Evolutionary conservation across 2,888 invertebrate species (phyloP).

Genomic region (Polyploca ridens): DNA sequence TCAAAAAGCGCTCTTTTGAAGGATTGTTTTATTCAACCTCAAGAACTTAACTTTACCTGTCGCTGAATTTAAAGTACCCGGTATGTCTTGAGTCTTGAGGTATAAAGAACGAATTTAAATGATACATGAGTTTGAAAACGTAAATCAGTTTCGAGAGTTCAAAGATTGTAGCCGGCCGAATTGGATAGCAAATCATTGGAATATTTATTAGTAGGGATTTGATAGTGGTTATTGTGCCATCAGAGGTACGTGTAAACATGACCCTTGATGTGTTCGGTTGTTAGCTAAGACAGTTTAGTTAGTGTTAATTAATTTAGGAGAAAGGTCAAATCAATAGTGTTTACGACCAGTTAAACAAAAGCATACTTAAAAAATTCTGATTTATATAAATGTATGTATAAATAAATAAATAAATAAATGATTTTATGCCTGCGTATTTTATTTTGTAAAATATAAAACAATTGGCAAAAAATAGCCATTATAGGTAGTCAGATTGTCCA

Average conservation of each 20-base stretch:
- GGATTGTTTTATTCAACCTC: conserved; percentile 63
- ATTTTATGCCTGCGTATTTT: too few species aligned
- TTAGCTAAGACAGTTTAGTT: background rate
- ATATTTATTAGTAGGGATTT: conserved; percentile 78
- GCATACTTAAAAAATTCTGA: too few species aligned
- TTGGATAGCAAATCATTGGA: conserved; percentile 77
- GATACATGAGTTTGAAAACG: conserved; percentile 14
- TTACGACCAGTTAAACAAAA: too few species aligned
- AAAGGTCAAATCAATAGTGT: too few species aligned
- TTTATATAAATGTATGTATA: too few species aligned
- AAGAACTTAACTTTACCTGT: conserved; percentile 26
- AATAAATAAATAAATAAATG: too few species aligned
- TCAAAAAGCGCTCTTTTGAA: conserved; percentile 68
- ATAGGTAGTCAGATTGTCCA: too few species aligned
- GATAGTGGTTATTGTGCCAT: conserved; percentile 49
- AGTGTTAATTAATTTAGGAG: too few species aligned
- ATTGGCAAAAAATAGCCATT: too few species aligned
- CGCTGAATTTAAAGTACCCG: conserved; percentile 30
- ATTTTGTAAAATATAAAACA: too few species aligned
- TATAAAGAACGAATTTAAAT: conserved; percentile 29
- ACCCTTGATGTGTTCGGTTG: too few species aligned
- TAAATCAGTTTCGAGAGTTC: conserved; percentile 56
- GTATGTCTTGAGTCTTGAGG: conserved; percentile 28
- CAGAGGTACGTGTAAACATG: conserved; percentile 28
- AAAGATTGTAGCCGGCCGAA: conserved; percentile 71